Percentiles rank a stretch among this genome's conserved stretches.
Conservation (phyloP, 2,797 vertebrate genomes). For the Pseudomugil tenellus region DNA sequence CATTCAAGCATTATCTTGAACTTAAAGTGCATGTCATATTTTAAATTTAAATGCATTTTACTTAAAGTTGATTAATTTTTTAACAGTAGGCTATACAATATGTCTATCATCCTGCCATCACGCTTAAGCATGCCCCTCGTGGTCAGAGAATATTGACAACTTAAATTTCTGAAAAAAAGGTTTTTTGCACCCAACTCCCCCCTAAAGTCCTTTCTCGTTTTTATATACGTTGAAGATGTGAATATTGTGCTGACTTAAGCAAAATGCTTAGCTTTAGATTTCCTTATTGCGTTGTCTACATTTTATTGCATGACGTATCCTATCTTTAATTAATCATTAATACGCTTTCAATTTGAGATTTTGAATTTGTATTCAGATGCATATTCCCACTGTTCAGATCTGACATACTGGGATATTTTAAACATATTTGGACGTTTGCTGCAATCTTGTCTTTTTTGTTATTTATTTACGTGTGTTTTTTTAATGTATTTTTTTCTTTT, state of each 20-base stretch:
- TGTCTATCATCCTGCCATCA: conserved; percentile 12
- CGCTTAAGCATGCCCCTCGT: conserved; percentile 22
- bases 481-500: background rate
- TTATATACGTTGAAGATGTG: too few relatives aligned
- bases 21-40: background rate
- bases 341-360: conserved; percentile 8
- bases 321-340: conserved; percentile 14
- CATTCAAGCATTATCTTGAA: background rate
- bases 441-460: too few relatives aligned
- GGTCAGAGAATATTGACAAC: background rate
- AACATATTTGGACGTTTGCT: too few relatives aligned
- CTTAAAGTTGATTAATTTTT: background rate
- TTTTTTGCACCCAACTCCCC: too few relatives aligned
- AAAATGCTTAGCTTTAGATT: conserved; percentile 31
- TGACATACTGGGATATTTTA: too few relatives aligned
- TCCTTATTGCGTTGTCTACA: background rate
- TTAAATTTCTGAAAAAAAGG: too few relatives aligned
- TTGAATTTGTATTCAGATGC: background rate
- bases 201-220: too few relatives aligned
- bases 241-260: conserved; percentile 17
- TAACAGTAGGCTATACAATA: conserved; percentile 8
- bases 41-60: background rate
- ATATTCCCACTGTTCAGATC: background rate
- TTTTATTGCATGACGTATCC: conserved; percentile 6
- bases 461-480: too few relatives aligned